phyloP scores from a whole-genome alignment of 2,797 vertebrate species.

The Scarus forsteni region DNA sequence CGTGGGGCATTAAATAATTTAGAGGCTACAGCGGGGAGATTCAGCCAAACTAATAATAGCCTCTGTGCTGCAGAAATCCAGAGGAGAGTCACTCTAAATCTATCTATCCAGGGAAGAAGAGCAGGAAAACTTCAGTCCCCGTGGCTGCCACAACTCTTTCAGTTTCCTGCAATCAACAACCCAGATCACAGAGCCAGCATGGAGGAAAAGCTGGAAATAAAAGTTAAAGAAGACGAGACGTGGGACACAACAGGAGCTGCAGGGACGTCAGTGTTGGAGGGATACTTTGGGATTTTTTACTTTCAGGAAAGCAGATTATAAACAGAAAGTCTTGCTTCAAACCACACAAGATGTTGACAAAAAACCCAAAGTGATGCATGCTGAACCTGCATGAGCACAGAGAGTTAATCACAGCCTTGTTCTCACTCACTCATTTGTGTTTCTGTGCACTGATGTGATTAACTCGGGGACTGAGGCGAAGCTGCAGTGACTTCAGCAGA shows the following conservation, averaged over 20 bases:
- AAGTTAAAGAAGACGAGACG: slow-evolving; percentile 4
- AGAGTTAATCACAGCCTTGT: neutral
- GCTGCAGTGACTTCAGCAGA: slow-evolving; percentile 13
- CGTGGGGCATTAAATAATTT: slow-evolving; percentile 48
- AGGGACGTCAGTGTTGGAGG: neutral
- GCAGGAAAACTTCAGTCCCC: slow-evolving; percentile 11
- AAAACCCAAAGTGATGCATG: neutral
- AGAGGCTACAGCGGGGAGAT: slow-evolving; percentile 26
- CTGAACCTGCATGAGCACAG: neutral
- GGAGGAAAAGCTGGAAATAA: slow-evolving; percentile 10
- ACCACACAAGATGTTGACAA: neutral
- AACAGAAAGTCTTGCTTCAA: neutral
- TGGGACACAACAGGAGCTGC: neutral
- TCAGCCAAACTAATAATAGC: slow-evolving; percentile 46
- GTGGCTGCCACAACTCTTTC: neutral
- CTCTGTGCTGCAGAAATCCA: slow-evolving; percentile 33
- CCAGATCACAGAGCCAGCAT: slow-evolving; percentile 25
- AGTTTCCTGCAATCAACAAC: slow-evolving; percentile 14
- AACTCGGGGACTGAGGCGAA: slow-evolving; percentile 3
- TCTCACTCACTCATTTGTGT: neutral
- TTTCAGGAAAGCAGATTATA: neutral
- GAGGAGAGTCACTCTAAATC: slow-evolving; percentile 6
- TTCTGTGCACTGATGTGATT: neutral
- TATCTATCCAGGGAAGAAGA: slow-evolving; percentile 30
- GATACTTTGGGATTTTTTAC: neutral